Base-by-base conservation (phyloP, 2,113 vertebrate species). In the Pavo muticus region DNA sequence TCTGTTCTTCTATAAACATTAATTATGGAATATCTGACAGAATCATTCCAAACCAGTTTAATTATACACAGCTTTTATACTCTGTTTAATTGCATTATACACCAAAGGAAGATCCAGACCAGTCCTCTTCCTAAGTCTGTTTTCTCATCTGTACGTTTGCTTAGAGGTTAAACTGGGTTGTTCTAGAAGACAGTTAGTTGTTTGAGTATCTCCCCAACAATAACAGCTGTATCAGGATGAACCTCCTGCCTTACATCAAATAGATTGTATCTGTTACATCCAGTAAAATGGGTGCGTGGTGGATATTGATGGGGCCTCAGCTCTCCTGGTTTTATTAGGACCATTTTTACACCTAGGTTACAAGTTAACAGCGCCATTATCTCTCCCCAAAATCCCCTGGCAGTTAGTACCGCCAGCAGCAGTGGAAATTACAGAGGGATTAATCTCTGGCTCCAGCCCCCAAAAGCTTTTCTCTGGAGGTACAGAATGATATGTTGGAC, bases 361-460 rank as follows among this genome's bases (percentile, higher is more conserved):
- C 9, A 80, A 95, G 81, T 92, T 96, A 91, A 88, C 79, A 89
- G 79, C 23, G 24, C 95, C 88, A 97, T 98, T 97, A 97, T 97
- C 96, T 96, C 95, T 87, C 91, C 91, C 81, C 82, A 88, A 88
- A 97, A 97, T 97, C 96, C 96, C 95, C 91, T 91, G 94, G 87
- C 93, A 94, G 95, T 97, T 96, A 94, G 94, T 92, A 96, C 95
- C 35, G 94, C 96, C 76, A 91, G 84, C 64, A 96, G 83, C 90
- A 92, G 82, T 95, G 94, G 96, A 97, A 97, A 97, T 97, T 97
- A 97, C 91, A 97, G 94, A 70, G 61, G 88, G 96, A 98, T 98
- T 98, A 97, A 97, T 97, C 96, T 97, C 94, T 94, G 96, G 67
- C 89, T 85, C 15, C 78, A 94, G 82, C 84, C 90, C 87, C 94